Base-by-base conservation (phyloP, 2,888 invertebrate genomes). In the Seira musarum region DNA sequence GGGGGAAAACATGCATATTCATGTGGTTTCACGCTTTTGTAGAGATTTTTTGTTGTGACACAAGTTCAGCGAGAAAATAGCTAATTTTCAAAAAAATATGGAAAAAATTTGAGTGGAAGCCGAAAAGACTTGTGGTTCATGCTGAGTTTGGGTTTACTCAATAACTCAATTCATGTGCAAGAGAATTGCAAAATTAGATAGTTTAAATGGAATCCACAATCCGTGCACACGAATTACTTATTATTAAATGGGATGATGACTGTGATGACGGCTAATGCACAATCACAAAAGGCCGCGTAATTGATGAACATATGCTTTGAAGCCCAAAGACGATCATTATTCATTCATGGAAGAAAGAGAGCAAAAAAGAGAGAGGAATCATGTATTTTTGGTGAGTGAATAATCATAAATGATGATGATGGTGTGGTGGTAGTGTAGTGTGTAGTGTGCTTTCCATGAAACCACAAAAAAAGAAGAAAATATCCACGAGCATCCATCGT, bases 191-290 rank as follows among this genome's bases (percentile, higher is more conserved):
- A 78, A 78, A 78, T 78, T 78, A 72, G 78, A 78, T 72, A 67
- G 71, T 78, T 78, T 72, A 64, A 72, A 64, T 64, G 64, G 67
- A 78, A 78, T 78, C 61, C 64, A 73, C 72, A n/a, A n/a, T n/a
- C n/a, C n/a, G n/a, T n/a, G n/a, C n/a, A n/a, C n/a, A 73, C 72
- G 63, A 79, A n/a, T n/a, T n/a, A n/a, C n/a, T n/a, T n/a, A 72
- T 79, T 73, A 79, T 79, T 79, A 73, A 72, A 79, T 78, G 78
- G 67, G 78, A 78, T 78, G 71, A 78, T 78, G 60, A 72, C 78
- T 72, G 69, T 73, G 79, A 79, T 72, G 72, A 78, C 67, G 67
- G 72, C 61, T 71, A 78, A 71, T 78, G 78, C 67, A 67, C 72
- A 78, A 40, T 40, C 78, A 78, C 72, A 78, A 78, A 78, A 53